Conservation (phyloP, 30 jellyfish, hydroid and myxozoan species). For the Cassiopea xamachana region DNA sequence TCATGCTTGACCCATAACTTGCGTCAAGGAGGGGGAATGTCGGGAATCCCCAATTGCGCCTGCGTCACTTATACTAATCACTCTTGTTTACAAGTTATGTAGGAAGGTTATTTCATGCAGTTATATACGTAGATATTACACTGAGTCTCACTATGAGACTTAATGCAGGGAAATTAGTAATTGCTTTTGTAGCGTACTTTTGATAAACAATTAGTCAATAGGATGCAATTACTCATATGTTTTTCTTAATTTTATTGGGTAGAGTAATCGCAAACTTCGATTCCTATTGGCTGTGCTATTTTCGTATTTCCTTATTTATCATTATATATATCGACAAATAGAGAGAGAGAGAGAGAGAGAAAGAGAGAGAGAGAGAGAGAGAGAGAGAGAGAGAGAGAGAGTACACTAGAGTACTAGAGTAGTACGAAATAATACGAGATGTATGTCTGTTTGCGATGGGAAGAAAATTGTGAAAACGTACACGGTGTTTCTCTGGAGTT, state of each 20-base stretch:
- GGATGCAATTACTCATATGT: not conserved
- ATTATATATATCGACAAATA: not conserved
- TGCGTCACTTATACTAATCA: not conserved
- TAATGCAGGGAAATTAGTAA: not conserved
- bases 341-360: not conserved
- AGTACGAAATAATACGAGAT: not conserved
- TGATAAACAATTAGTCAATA: not conserved
- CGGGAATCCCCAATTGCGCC: not conserved
- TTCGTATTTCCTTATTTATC: not conserved
- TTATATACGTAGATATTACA: not conserved
- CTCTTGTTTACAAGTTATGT: not conserved
- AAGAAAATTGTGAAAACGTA: not conserved
- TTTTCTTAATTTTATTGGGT: not conserved
- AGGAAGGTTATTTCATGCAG: not conserved
- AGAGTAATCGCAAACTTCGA: not conserved
- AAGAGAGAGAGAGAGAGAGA: no score
- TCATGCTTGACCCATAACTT: slow-evolving; percentile 72
- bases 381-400: no score
- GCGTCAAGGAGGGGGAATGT: slow-evolving; percentile 58
- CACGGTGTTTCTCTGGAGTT: not conserved
- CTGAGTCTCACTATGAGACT: not conserved
- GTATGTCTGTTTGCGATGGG: not conserved
- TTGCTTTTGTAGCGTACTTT: not conserved
- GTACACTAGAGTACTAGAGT: not conserved
- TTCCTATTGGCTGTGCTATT: slow-evolving; percentile 3